Evolutionary conservation across 2,797 vertebrate species (phyloP), one percentile per base, ranked within the genome.

Genomic region (Sebastes variabilis): DNA sequence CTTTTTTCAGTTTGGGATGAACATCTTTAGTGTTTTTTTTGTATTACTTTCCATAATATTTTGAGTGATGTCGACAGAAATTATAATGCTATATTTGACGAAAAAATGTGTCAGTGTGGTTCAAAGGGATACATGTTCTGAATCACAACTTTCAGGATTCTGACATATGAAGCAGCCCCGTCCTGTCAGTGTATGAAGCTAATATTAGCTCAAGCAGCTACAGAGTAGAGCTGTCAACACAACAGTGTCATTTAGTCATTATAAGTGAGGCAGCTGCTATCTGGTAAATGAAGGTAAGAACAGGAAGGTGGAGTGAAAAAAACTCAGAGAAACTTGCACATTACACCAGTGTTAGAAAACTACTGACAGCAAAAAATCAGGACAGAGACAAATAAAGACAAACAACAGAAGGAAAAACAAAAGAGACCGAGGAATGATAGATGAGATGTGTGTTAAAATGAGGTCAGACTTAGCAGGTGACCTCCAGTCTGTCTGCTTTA

Each of bases 391-490:
- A 52, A 14, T 20, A 67, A 52, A 58, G 16, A 22, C 11, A 32
- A 42, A n/a, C 5, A 29, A 54, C 6, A 20, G 24, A 11, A 24
- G 25, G 14, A 20, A 24, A 30, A 49, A 36, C 4, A 25, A 24
- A 42, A 25, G 7, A 34, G 38, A 29, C 14, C 18, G 10, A 68
- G 66, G 13, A 54, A 22, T 24, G 66, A 70, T 25, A n/a, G 27
- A 67, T 30, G 81, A 69, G 73, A 46, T 22, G 52, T 75, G 67
- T 72, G 34, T 46, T 64, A 71, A 62, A 32, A 9, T 36, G 60
- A 82, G 70, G 77, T 83, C 77, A 66, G 14, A 46, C 64, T 67
- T 76, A 71, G 76, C 78, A 70, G 78, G 82, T 58, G 32, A 30
- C 56, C 73, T 66, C 36, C 69, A 77, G 73, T 56, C 32, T 6